A percentile compares a stretch with the other conserved stretches of the same genome.
Conservation (phyloP, 1,140 invertebrate species). For the Sitophilus oryzae region DNA sequence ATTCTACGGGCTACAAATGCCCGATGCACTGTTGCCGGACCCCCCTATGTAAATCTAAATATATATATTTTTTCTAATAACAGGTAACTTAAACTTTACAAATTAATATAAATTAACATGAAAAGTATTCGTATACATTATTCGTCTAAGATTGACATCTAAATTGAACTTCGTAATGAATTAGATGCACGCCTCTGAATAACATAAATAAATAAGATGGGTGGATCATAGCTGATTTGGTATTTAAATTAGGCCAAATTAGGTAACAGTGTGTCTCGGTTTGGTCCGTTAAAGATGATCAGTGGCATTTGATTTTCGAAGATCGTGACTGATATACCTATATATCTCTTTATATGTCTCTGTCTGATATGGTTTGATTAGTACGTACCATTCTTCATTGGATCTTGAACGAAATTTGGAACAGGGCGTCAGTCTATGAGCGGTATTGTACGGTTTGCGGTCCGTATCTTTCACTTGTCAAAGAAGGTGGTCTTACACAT, state of each 20-base stretch:
- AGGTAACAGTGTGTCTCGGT: constrained; percentile 1
- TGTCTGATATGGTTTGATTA: too few relatives aligned
- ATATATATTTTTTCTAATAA: too few relatives aligned
- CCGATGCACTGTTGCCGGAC: too few relatives aligned
- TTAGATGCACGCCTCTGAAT: background rate
- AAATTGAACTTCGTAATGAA: background rate
- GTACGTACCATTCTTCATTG: background rate
- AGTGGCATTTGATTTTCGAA: constrained; percentile 4
- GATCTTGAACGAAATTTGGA: background rate
- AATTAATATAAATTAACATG: background rate
- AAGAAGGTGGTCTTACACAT: too few relatives aligned
- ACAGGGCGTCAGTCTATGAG: background rate
- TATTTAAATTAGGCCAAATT: constrained; percentile 6
- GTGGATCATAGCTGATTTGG: constrained; percentile 6
- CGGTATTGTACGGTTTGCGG: too few relatives aligned
- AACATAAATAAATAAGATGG: background rate
- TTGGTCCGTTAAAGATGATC: constrained; percentile 7
- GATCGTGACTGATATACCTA: constrained; percentile 3
- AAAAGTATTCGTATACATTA: background rate
- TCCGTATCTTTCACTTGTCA: too few relatives aligned
- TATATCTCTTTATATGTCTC: too few relatives aligned
- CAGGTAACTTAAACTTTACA: too few relatives aligned
- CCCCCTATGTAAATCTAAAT: constrained; percentile 7
- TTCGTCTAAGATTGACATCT: background rate
- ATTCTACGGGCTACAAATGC: too few relatives aligned